Percentiles rank a stretch among this genome's conserved stretches.
Conservation (phyloP, 2,888 invertebrate species). For the Trachelus iudaicus region DNA sequence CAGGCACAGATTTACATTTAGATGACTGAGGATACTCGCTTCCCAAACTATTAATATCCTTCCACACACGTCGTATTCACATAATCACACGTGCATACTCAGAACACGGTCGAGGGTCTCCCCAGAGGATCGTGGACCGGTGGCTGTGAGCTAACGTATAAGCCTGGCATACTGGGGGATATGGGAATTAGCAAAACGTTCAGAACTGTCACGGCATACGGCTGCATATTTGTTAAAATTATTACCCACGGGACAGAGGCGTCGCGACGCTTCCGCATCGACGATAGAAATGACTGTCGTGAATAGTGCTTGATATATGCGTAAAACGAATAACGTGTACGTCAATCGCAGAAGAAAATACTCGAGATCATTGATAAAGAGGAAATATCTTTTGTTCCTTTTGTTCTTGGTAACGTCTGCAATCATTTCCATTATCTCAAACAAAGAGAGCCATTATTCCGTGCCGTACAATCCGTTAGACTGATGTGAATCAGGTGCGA, state of each 20-base stretch:
- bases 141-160: background rate
- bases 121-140: background rate
- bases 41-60: background rate
- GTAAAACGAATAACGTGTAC: background rate
- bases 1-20: slow-evolving; percentile 11
- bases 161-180: background rate
- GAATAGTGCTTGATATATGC: background rate
- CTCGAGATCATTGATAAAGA: background rate
- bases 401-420: background rate
- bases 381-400: background rate
- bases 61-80: background rate
- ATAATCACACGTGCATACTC: background rate
- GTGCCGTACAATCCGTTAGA: background rate
- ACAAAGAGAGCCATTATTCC: background rate
- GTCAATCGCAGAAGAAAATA: background rate
- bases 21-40: slow-evolving; percentile 6
- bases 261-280: background rate
- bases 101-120: background rate
- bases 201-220: background rate
- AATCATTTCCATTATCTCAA: background rate
- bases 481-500: background rate
- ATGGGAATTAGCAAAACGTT: background rate
- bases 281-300: background rate
- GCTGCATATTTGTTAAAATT: background rate
- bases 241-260: background rate